These are phyloP conservation scores for Salvator merianae DNA, from an alignment of 2,113 vertebrate species.

Conservation along the genomic window DNA sequence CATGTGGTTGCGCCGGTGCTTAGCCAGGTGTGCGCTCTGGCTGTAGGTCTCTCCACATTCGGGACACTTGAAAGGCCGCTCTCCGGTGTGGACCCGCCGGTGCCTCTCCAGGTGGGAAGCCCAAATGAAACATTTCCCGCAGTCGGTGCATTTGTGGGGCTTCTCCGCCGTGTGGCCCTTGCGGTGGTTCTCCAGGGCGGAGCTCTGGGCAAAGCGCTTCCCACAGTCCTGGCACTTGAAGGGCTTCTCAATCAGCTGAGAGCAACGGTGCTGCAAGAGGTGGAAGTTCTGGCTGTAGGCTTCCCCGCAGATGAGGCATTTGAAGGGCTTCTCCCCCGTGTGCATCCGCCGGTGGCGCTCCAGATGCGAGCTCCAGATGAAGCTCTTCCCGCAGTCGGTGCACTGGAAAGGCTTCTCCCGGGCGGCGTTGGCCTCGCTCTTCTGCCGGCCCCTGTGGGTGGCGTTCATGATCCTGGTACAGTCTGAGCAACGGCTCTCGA, in stretches of 20 bases:
- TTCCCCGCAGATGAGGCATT: constrained; percentile 45
- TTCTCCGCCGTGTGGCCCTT: constrained; percentile 2
- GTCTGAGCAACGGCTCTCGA: not conserved
- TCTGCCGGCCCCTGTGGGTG: fast-evolving
- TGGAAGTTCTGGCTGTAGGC: constrained; percentile 60
- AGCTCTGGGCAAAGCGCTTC: constrained; percentile 18
- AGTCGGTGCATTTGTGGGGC: constrained; percentile 47
- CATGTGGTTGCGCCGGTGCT: constrained; percentile 49
- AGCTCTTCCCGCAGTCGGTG: constrained; percentile 46
- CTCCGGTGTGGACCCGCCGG: constrained; percentile 48
- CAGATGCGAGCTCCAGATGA: constrained; percentile 51
- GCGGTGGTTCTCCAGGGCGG: constrained; percentile 42
- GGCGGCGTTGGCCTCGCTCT: not conserved
- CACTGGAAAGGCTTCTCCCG: constrained; percentile 34
- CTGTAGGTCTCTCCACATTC: constrained; percentile 59
- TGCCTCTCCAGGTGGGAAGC: constrained; percentile 56
- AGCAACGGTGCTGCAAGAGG: constrained; percentile 54
- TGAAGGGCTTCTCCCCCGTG: constrained; percentile 46
- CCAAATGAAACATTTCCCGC: constrained; percentile 61
- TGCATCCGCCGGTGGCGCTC: constrained; percentile 56
- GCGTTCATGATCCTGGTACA: not conserved
- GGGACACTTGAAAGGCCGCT: constrained; percentile 47
- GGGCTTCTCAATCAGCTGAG: constrained; percentile 41
- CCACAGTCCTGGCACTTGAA: constrained; percentile 47
- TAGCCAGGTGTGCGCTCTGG: constrained; percentile 39